phyloP scores from a whole-genome alignment of 2,113 vertebrate species.

The Pluvialis apricaria region DNA sequence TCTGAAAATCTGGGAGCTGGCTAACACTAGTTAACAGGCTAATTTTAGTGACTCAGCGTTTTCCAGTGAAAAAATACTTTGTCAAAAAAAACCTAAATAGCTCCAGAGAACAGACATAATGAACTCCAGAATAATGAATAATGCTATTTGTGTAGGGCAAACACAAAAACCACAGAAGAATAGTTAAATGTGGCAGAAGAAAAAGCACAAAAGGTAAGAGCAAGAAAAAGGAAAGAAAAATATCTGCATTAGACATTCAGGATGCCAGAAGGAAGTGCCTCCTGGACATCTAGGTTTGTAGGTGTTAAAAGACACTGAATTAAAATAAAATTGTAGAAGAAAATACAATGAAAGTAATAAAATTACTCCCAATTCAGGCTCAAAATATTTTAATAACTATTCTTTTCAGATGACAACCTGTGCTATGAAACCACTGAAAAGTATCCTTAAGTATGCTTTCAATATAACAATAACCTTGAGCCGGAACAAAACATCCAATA shows the following conservation, averaged over 20 bases:
- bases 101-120: background rate
- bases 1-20: background rate
- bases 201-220: background rate
- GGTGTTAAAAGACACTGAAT: background rate
- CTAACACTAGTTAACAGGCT: background rate
- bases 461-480: background rate
- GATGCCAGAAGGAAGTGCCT: background rate
- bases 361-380: background rate
- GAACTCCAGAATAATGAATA: background rate
- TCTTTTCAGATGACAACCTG: background rate
- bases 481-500: background rate
- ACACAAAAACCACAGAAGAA: background rate
- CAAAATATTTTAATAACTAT: background rate
- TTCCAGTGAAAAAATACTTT: background rate
- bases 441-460: background rate
- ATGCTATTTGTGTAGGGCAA: background rate
- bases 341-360: background rate
- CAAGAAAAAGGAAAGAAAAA: background rate
- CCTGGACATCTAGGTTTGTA: background rate
- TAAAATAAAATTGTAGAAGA: background rate
- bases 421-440: background rate
- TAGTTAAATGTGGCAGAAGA: background rate
- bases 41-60: background rate
- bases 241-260: background rate
- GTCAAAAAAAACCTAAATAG: background rate